Evolutionary conservation across 2,797 vertebrate genomes (phyloP), one percentile per base, ranked within the genome.

Genomic region (Anolis apletophallus): DNA sequence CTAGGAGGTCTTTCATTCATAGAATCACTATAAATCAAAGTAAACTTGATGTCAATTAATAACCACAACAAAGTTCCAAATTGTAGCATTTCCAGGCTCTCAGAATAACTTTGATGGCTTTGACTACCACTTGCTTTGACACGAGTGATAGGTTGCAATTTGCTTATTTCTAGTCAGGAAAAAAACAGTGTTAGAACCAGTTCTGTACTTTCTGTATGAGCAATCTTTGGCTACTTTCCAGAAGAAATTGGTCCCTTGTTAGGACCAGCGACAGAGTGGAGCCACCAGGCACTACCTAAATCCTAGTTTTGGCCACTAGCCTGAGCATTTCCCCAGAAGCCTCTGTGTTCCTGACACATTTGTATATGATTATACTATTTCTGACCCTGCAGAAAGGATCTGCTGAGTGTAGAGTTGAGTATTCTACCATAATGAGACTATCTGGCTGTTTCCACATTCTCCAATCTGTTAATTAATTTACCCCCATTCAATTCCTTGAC

Each of bases 391-490:
- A 40, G 55, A 32, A 61, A 61, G 50, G 21, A 52, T 36, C 34
- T 71, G 29, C 29, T 3, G 68, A 19, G 52, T 57, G 59, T 32
- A 69, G 34, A 78, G 64, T 32, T 10, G 52, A 29, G 54, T 52
- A 71, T 34, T 34, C n/a, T 52, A 29, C n/a, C n/a, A 77, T 26
- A 77, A 67, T 52, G 40, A 75, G 52, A n/a, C 73, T 54, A 46
- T 34, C 34, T 36, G n/a, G 13, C 54, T 50, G 64, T 83, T 85
- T 72, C 34, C 57, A 57, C 72, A 59, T 88, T 79, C 74, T 54
- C n/a, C 75, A 55, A 26, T 85, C 46, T 78, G 74, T 73, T 74
- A 86, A 83, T 64, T 78, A 73, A 74, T 79, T 55, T 61, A 19
- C 46, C 59, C 32, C 11, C 21, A 34, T 71, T 72, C 67, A 5